phyloP scores from a whole-genome alignment of 2,888 invertebrate species.

The Urechis unicinctus region DNA sequence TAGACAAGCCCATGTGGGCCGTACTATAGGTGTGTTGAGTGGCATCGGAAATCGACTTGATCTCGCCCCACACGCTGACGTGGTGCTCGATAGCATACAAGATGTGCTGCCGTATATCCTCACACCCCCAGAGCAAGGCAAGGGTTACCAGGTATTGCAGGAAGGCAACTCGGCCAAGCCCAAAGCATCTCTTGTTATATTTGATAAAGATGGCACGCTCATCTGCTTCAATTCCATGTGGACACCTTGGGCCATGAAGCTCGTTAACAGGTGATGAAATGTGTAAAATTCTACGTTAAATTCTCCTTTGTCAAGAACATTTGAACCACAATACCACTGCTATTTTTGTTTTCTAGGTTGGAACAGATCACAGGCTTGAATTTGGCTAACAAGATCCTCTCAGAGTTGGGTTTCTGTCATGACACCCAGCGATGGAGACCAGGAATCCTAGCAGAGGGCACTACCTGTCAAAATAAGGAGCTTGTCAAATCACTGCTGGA shows the following conservation, averaged over 20 bases:
- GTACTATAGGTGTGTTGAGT: constrained; percentile 51
- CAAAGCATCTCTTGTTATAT: constrained; percentile 38
- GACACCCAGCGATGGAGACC: constrained; percentile 35
- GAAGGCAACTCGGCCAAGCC: neutral
- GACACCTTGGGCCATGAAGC: constrained; percentile 46
- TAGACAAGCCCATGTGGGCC: constrained; percentile 42
- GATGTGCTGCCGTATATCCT: neutral
- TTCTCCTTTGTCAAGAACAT: too few relatives aligned
- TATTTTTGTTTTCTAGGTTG: constrained; percentile 32
- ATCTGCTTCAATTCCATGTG: constrained; percentile 51
- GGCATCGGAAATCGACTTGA: constrained; percentile 17
- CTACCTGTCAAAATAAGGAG: constrained; percentile 41
- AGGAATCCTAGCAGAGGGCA: constrained; percentile 50
- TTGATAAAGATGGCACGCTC: constrained; percentile 54
- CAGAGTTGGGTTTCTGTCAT: constrained; percentile 46
- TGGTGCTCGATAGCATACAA: neutral
- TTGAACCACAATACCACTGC: neutral
- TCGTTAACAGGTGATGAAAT: constrained; percentile 36
- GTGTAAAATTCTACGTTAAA: neutral
- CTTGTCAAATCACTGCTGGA: constrained; percentile 37
- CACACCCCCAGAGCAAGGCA: neutral
- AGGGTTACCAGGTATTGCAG: too few relatives aligned
- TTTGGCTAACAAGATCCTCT: constrained; percentile 39
- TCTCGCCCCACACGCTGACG: neutral
- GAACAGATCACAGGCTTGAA: constrained; percentile 42